phyloP scores from a whole-genome alignment of 1,140 invertebrate genomes.

The Neodiprion fabricii region DNA sequence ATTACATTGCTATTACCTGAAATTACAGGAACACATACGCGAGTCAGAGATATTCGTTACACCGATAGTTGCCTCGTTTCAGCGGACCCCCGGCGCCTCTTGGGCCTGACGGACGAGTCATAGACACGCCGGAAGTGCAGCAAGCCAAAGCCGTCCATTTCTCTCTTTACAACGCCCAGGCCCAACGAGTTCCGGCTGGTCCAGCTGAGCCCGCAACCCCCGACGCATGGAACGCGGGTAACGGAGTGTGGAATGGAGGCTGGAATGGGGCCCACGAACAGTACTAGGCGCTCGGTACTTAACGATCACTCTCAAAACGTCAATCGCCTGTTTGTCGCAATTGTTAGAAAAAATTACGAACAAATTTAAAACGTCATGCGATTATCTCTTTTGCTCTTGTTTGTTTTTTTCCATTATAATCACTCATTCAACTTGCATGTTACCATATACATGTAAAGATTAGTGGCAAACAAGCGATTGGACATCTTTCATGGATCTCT shows the following conservation, averaged over 20 bases:
- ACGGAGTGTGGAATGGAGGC: constrained; percentile 40
- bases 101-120: constrained; percentile 64
- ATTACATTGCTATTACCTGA: background rate
- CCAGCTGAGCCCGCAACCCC: constrained; percentile 35
- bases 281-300: constrained; percentile 27
- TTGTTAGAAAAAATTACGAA: background rate
- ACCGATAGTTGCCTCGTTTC: background rate
- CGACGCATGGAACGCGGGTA: constrained; percentile 18
- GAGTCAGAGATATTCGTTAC: too few relatives aligned
- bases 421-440: too few relatives aligned
- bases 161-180: constrained; percentile 65
- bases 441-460: too few relatives aligned
- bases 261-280: constrained; percentile 38
- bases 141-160: constrained; percentile 69
- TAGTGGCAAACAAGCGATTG: background rate
- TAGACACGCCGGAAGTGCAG: constrained; percentile 70
- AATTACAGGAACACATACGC: background rate
- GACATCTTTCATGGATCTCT: background rate
- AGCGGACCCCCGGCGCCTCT: constrained; percentile 60
- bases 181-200: constrained; percentile 56
- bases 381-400: too few relatives aligned
- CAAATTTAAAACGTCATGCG: too few relatives aligned
- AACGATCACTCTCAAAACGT: background rate
- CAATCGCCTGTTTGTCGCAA: background rate
- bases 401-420: too few relatives aligned